phyloP scores from a whole-genome alignment of 2,113 vertebrate genomes.

The Canis aureus region DNA sequence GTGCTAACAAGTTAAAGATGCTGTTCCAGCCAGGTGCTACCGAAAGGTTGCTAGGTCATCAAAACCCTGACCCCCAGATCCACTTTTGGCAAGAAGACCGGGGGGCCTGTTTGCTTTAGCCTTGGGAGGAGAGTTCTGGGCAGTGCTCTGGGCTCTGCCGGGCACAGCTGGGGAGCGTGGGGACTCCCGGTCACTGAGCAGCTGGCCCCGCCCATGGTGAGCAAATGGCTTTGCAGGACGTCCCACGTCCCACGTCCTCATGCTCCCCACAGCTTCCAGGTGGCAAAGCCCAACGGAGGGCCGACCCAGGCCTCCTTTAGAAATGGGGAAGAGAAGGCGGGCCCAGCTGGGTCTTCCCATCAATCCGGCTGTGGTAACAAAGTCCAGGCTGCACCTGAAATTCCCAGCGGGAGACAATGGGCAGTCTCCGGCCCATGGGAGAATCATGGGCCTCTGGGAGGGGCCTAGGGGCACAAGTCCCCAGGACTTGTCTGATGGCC shows the following conservation, averaged over 20 bases:
- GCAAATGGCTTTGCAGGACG: neutral
- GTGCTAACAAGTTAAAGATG: no score
- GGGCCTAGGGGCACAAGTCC: no score
- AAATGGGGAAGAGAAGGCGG: neutral
- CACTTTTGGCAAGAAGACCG: no score
- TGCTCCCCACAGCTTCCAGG: neutral
- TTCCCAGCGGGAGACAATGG: neutral
- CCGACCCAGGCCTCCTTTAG: fast-evolving
- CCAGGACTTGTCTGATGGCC: neutral
- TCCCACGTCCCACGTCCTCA: no score
- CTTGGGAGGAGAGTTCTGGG: neutral
- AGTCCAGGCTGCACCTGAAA: neutral
- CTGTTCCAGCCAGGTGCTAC: no score
- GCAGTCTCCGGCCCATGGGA: neutral
- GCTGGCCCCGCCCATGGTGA: neutral
- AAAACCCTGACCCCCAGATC: fast-evolving
- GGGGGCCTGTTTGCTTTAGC: fast-evolving
- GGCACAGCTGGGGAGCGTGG: neutral
- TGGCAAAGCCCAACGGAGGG: neutral
- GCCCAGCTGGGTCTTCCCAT: neutral
- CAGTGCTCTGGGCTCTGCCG: neutral
- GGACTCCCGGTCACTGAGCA: fast-evolving
- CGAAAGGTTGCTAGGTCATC: no score
- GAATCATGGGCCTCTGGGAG: fast-evolving
- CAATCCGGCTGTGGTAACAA: neutral